Conservation (phyloP, 2,888 invertebrate genomes). For the Stomorhina lunata region DNA sequence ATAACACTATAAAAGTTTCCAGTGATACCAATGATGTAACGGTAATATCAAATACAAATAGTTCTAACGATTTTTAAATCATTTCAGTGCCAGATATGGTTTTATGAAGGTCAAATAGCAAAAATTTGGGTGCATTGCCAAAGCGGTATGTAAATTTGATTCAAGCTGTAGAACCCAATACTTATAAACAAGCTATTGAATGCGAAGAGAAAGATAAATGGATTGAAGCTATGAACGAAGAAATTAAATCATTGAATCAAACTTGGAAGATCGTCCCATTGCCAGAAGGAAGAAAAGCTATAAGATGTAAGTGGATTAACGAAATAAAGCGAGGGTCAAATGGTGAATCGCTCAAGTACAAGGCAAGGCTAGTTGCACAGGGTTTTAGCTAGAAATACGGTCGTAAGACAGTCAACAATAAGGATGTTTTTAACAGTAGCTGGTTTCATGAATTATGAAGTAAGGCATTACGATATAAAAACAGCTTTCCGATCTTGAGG, state of each 20-base stretch:
- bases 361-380: background rate
- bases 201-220: background rate
- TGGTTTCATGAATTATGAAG: background rate
- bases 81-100: background rate
- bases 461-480: slow-evolving; percentile 1
- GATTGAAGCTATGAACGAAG: background rate
- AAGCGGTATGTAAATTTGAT: background rate
- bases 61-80: background rate
- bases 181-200: background rate
- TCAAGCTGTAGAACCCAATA: background rate
- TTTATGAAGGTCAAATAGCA: background rate
- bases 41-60: background rate
- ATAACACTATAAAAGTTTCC: background rate
- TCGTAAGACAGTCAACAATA: background rate
- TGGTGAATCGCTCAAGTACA: background rate
- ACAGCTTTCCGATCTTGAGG: background rate
- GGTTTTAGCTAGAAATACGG: background rate
- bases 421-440: background rate
- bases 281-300: background rate
- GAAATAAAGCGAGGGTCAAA: background rate
- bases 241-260: background rate
- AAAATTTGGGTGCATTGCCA: background rate
- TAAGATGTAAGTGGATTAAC: background rate
- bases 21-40: background rate
- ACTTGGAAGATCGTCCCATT: background rate